Base-by-base conservation (phyloP, 2,888 invertebrate species). In the Tinea trinotella region DNA sequence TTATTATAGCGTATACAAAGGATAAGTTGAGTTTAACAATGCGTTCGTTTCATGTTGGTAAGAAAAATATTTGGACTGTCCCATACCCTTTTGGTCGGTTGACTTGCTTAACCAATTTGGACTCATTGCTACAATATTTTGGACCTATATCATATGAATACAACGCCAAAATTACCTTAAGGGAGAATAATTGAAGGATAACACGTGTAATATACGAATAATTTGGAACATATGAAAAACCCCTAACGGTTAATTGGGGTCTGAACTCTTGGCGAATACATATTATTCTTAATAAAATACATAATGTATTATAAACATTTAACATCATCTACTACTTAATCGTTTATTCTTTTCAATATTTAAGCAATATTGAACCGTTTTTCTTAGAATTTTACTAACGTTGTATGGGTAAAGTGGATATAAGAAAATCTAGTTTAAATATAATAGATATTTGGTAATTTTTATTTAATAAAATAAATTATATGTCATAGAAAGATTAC, bases 71-170 rank as follows among this genome's bases (percentile, higher is more conserved):
- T 46, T 46, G 46, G 18, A 18, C n/a, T 19, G 19, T 17, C 18
- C 46, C 44, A 13, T 13, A 17, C 35, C 44, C 46, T 46, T 46
- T 13, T 19, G 19, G 46, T 46, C 18, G 46, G 46, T 46, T 19
- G 46, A 46, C 18, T 46, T 46, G 46, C 19, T 46, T 46, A 19
- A 46, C 46, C 46, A 46, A 40, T 30, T 30, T 30, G 30, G 3
- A 30, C n/a, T 30, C 30, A 30, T 22, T 30, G 30, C 30, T 30
- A 30, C n/a, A 30, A 10, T 30, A 30, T 30, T 30, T 30, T 30
- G 30, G n/a, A n/a, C 7, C 30, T 30, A 4, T n/a, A 30, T 7
- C 2, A 30, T 7, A 30, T 30, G 30, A 4, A 30, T n/a, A 30
- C n/a, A 30, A 30, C 30, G 7, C 2, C 7, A 30, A 30, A 30